Evolutionary conservation across 2,113 vertebrate genomes (phyloP).

Genomic region (Corythaixoides concolor): DNA sequence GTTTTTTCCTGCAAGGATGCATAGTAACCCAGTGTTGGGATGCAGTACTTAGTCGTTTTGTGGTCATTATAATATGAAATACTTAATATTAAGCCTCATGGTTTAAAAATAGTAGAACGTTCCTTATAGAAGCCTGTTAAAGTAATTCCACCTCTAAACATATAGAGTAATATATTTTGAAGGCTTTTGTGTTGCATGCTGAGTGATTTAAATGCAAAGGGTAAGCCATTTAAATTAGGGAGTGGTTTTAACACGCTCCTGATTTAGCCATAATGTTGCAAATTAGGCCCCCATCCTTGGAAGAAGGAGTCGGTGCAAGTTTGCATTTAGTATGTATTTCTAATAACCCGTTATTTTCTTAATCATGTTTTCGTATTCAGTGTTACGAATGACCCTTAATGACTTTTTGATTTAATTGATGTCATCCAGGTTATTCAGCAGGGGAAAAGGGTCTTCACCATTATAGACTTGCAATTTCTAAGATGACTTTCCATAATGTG

Average conservation of each 20-base stretch:
- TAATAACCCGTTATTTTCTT: background rate
- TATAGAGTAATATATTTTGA: background rate
- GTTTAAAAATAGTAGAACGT: background rate
- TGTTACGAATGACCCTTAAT: background rate
- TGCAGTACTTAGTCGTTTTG: background rate
- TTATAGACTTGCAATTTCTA: background rate
- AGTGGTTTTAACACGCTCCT: background rate
- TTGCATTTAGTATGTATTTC: background rate
- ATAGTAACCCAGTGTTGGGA: accelerated
- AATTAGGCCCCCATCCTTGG: background rate
- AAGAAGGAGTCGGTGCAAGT: background rate
- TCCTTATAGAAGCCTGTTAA: background rate
- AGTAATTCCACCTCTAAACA: background rate
- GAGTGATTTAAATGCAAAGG: background rate
- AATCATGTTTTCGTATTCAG: background rate
- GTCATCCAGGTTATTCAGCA: background rate
- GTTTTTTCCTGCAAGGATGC: background rate
- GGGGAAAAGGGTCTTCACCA: background rate
- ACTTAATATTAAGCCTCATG: background rate
- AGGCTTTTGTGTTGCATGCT: background rate
- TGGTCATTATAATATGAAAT: background rate
- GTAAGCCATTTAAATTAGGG: background rate
- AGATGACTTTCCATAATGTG: background rate
- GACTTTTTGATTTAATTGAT: background rate
- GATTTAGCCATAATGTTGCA: background rate